Evolutionary conservation across 30 jellyfish, hydroid and myxozoan genomes (phyloP), one percentile per base, ranked within the genome.

Genomic region (Chironex yamaguchii): DNA sequence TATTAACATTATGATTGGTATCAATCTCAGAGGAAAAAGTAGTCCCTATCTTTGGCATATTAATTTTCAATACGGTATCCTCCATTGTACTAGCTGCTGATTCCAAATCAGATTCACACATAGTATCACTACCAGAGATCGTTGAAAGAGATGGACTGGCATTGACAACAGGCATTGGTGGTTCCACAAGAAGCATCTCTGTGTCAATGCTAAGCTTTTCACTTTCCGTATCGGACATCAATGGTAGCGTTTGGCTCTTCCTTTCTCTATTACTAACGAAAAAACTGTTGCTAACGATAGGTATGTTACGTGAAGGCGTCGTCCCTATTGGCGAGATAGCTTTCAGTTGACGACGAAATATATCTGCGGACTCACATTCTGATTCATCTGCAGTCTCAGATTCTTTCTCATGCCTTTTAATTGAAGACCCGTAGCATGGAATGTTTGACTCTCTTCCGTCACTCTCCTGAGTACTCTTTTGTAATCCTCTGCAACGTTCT

Each of bases 91-190:
- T 6, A 6, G 58, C 58, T 42, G 58, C 17, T 42, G 58, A 42
- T 42, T 9, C 58, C 17, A 17, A 42, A 17, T 42, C 58, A 6
- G 58, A 42, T 6, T 42, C 58, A 42, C 17, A 42, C 9, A 42
- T 9, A 17, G 13, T 42, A 29, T 42, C 84, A 29, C 79, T 90
- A 52, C 69, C 96, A 25, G 96, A 88, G 1, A 88, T 68, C 1
- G 96, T 77, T 1, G 92, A 65, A 20, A 88, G 50, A 21, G 96
- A 88, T 3, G 96, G 96, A 35, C 96, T 88, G n/a, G 96, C 96
- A 78, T 88, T 77, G 3, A 88, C 96, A 20, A 88, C 62, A 1
- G 96, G 96, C 92, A 88, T 77, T 14, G 96, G 96, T 2, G 96
- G 91, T 66, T 88, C 91, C 22, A 64, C 13, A 48, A 88, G 72